phyloP scores from a whole-genome alignment of 1,140 invertebrate species.

The Lepidurus packardi region DNA sequence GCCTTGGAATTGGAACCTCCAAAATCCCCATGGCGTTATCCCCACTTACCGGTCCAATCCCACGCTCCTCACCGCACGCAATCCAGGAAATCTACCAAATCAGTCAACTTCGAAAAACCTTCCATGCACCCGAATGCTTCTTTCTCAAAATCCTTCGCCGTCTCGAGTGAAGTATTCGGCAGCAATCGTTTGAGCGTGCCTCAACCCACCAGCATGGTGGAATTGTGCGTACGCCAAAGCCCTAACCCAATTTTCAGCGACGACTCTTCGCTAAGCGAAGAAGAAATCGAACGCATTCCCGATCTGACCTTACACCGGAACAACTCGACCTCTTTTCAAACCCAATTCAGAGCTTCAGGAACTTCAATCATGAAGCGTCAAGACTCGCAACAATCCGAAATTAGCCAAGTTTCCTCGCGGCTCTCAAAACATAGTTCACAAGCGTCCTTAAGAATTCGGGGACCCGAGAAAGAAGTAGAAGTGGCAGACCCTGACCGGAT shows the following conservation, averaged over 20 bases:
- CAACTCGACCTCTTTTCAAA: conserved; percentile 9
- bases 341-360: conserved; percentile 7
- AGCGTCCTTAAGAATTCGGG: not conserved
- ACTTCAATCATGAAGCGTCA: not conserved
- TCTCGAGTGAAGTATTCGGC: conserved; percentile 1
- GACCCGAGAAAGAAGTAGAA: conserved; percentile 20
- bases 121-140: conserved; percentile 25
- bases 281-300: conserved; percentile 22
- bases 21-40: conserved; percentile 52
- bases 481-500: conserved; percentile 11
- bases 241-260: not conserved
- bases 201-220: conserved; percentile 4
- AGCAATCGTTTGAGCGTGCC: not conserved
- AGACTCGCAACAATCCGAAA: not conserved
- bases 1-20: conserved; percentile 55
- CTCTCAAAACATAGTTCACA: not conserved
- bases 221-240: conserved; percentile 23
- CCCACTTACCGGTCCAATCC: conserved; percentile 36
- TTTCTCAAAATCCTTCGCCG: conserved; percentile 5
- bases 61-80: conserved; percentile 33
- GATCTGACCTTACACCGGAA: not conserved
- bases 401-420: not conserved
- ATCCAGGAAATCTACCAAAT: conserved; percentile 40
- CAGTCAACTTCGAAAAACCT: conserved; percentile 38
- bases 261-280: conserved; percentile 24